phyloP scores from a whole-genome alignment of 2,888 invertebrate species.

The Sphecodes monilicornis region DNA sequence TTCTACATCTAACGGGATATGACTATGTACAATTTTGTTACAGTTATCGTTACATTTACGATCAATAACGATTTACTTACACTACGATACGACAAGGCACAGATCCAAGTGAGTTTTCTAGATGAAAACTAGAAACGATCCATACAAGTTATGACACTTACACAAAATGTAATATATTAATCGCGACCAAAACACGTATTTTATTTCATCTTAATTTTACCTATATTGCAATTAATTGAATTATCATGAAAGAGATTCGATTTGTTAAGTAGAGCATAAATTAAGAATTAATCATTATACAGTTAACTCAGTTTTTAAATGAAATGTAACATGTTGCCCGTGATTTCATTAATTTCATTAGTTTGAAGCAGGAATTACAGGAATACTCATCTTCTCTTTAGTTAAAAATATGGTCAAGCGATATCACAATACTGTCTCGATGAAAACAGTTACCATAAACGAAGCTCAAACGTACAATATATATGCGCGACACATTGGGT shows the following conservation, averaged over 20 bases:
- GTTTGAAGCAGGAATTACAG: slow-evolving; percentile 25
- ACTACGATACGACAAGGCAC: slow-evolving; percentile 5
- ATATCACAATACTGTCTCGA: slow-evolving; percentile 66
- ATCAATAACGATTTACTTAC: slow-evolving; percentile 18
- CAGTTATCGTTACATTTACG: slow-evolving; percentile 24
- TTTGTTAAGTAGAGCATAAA: slow-evolving; percentile 19
- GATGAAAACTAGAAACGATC: not conserved
- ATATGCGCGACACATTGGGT: slow-evolving; percentile 18
- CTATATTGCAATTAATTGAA: slow-evolving; percentile 23
- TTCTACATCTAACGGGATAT: slow-evolving; percentile 79
- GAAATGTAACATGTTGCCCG: not conserved
- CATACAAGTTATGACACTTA: not conserved
- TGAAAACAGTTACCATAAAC: slow-evolving; percentile 27
- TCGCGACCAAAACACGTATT: not conserved
- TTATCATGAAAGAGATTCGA: not conserved
- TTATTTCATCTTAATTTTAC: not conserved
- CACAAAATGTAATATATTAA: slow-evolving; percentile 8
- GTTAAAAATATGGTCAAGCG: slow-evolving; percentile 52
- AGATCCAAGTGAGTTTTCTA: slow-evolving; percentile 1
- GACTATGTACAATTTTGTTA: slow-evolving; percentile 54
- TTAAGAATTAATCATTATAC: not conserved
- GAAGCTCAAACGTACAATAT: slow-evolving; percentile 11
- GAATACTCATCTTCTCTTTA: slow-evolving; percentile 27
- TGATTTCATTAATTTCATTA: slow-evolving; percentile 47
- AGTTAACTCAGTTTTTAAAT: slow-evolving; percentile 11